phyloP scores from a whole-genome alignment of 2,888 invertebrate genomes.

The Pycnomerus fuliginosus region DNA sequence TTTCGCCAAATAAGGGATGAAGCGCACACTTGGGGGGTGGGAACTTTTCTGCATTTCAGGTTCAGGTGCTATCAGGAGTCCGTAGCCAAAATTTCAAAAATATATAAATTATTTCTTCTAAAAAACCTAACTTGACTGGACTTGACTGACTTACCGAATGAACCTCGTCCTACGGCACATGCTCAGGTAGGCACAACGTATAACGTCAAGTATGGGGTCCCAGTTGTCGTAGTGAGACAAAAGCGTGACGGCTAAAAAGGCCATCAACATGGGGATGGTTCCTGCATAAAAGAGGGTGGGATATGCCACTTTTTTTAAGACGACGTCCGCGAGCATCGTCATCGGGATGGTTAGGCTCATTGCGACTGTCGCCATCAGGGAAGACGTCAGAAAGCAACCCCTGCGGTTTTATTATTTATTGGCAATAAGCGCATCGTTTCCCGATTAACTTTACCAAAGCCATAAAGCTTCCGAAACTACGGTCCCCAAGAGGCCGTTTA shows the following conservation, averaged over 20 bases:
- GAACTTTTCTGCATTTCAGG: no score
- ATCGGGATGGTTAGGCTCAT: slow-evolving; percentile 87
- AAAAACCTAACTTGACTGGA: no score
- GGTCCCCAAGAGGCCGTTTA: slow-evolving; percentile 89
- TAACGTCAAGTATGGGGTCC: slow-evolving; percentile 70
- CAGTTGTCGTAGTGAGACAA: slow-evolving; percentile 78
- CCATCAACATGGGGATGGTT: slow-evolving; percentile 72
- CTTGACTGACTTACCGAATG: slow-evolving; percentile 56
- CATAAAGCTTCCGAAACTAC: slow-evolving; percentile 89
- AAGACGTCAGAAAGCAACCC: slow-evolving; percentile 93
- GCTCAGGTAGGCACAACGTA: slow-evolving; percentile 56
- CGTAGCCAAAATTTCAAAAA: no score
- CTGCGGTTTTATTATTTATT: no score
- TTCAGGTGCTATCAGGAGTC: no score
- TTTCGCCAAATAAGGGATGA: no score
- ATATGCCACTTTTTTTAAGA: slow-evolving; percentile 68
- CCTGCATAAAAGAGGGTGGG: slow-evolving; percentile 75
- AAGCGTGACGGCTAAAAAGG: slow-evolving; percentile 69
- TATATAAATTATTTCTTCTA: no score
- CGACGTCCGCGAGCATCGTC: slow-evolving; percentile 81
- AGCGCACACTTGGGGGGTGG: no score
- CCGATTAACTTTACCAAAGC: slow-evolving; percentile 89
- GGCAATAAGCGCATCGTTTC: no score
- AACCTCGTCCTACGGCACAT: slow-evolving; percentile 54
- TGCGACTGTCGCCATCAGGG: slow-evolving; percentile 82